Conservation (phyloP, 2,113 vertebrate species). For the Crotalus helleri region DNA sequence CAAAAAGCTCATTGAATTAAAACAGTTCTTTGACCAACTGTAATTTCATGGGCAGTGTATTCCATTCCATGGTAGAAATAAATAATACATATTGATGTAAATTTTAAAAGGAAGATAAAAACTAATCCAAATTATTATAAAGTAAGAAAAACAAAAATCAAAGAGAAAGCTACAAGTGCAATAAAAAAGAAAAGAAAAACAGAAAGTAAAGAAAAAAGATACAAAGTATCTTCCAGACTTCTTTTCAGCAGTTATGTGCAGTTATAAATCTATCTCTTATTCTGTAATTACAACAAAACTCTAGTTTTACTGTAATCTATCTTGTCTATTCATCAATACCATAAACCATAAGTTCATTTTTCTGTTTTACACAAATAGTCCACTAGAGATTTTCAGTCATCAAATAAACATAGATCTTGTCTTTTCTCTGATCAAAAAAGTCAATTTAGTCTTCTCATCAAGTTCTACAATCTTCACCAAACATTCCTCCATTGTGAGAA, state of each 20-base stretch:
- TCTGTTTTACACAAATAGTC: not conserved
- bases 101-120: not conserved
- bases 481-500: not conserved
- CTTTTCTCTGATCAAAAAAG: not conserved
- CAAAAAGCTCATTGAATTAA: not conserved
- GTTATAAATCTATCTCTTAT: not conserved
- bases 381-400: not conserved
- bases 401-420: not conserved
- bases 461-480: not conserved
- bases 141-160: not conserved
- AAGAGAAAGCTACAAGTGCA: not conserved
- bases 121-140: not conserved
- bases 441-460: not conserved
- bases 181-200: not conserved
- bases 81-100: not conserved
- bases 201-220: not conserved
- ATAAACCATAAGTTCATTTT: not conserved
- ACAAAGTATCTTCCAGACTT: not conserved
- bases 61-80: not conserved
- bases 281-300: not conserved
- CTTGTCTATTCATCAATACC: not conserved
- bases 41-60: not conserved
- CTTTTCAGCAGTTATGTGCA: not conserved
- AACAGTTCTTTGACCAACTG: not conserved
- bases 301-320: not conserved